Conservation (phyloP, 2,113 vertebrate genomes). For the Peucedramus taeniatus region DNA sequence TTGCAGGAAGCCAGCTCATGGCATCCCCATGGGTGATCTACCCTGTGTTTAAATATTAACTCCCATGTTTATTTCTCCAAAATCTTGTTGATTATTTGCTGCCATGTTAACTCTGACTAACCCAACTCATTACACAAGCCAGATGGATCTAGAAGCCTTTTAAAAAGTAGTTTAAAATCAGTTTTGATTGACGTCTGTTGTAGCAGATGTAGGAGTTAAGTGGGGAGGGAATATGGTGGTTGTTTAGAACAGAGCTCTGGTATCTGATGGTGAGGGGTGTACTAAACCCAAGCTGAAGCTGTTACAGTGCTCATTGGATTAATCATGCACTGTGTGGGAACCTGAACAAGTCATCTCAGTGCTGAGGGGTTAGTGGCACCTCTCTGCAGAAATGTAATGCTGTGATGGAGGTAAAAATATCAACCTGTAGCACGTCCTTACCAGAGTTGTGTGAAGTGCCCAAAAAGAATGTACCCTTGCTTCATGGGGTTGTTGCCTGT, state of each 20-base stretch:
- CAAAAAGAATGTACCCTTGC: neutral
- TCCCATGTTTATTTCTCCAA: neutral
- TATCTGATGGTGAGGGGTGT: neutral
- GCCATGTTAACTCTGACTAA: neutral
- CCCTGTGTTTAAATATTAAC: neutral
- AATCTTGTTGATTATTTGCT: neutral
- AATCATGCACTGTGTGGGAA: neutral
- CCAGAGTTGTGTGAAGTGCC: neutral
- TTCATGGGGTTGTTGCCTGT: neutral
- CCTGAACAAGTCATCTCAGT: neutral
- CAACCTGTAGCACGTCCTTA: neutral
- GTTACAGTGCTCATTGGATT: neutral
- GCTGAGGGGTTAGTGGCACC: neutral
- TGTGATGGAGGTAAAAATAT: neutral
- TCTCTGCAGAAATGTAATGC: neutral
- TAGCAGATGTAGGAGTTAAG: neutral
- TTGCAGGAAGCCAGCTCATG: neutral
- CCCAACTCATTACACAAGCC: neutral
- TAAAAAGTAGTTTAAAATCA: neutral
- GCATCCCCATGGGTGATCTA: neutral
- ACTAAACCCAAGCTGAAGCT: neutral
- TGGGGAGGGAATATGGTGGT: neutral
- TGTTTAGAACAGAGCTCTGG: neutral
- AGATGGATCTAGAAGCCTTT: neutral
- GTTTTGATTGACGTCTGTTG: neutral